phyloP scores from a whole-genome alignment of 2,888 invertebrate genomes.

The Iselma pallidipennis region DNA sequence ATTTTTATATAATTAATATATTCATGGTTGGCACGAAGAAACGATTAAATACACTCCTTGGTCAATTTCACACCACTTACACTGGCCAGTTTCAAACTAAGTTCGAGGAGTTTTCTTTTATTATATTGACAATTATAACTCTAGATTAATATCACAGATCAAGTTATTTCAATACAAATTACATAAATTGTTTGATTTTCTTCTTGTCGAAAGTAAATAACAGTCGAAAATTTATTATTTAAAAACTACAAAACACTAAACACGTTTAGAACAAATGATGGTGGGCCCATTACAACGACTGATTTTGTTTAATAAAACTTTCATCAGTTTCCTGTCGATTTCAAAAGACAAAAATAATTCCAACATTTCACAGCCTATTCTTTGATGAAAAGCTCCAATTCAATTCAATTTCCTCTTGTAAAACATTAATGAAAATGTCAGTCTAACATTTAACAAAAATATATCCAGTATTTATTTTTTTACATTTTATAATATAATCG shows the following conservation, averaged over 20 bases:
- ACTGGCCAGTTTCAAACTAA: not conserved
- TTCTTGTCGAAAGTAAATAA: not conserved
- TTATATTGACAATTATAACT: too few relatives aligned
- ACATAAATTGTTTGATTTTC: not conserved
- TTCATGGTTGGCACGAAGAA: not conserved
- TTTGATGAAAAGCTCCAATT: not conserved
- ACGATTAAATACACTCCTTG: not conserved
- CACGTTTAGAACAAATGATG: not conserved
- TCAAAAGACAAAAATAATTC: not conserved
- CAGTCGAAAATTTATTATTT: not conserved
- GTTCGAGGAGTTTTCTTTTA: too few relatives aligned
- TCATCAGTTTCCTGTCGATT: not conserved
- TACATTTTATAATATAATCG: not conserved
- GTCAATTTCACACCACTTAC: not conserved
- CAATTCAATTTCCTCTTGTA: not conserved
- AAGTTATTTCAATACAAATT: too few relatives aligned
- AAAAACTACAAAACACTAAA: not conserved
- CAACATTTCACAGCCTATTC: not conserved
- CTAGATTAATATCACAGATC: conserved; percentile 1
- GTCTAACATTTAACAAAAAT: not conserved
- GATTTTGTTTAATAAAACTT: not conserved
- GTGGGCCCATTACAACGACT: not conserved
- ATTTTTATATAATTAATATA: conserved; percentile 11
- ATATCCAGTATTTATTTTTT: not conserved
- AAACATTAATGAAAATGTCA: not conserved